phyloP scores from a whole-genome alignment of 2,113 vertebrate genomes.

The Takifugu flavidus region DNA sequence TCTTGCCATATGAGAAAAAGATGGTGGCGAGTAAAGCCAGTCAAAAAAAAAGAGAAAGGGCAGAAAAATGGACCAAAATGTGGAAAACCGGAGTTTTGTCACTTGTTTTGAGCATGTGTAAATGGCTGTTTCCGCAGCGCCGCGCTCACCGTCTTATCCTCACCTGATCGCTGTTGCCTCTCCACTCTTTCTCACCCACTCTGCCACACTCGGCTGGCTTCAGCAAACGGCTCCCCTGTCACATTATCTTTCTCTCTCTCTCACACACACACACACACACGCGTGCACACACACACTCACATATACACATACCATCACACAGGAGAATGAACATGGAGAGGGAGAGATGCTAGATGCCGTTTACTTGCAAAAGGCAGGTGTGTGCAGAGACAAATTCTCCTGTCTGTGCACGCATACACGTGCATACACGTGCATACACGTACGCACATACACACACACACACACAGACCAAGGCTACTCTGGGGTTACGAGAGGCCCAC shows the following conservation, averaged over 20 bases:
- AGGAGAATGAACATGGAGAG: background rate
- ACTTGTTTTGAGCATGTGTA: conserved; percentile 63
- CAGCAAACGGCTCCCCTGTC: conserved; percentile 71
- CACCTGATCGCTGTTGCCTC: conserved; percentile 55
- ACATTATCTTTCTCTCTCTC: conserved; percentile 60
- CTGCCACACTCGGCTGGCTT: conserved; percentile 71
- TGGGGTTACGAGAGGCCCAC: conserved; percentile 24
- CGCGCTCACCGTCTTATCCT: conserved; percentile 50
- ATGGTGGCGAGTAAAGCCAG: background rate
- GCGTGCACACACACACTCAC: conserved; percentile 14
- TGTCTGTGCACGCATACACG: conserved; percentile 1
- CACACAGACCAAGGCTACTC: conserved; percentile 7
- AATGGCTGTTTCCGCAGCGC: conserved; percentile 54
- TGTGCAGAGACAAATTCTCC: conserved; percentile 6
- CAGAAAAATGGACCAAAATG: conserved; percentile 18
- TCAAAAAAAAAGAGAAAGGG: background rate
- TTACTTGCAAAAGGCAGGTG: conserved; percentile 14
- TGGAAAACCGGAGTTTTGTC: conserved; percentile 47
- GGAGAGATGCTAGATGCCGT: conserved; percentile 9
- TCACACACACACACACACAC: conserved; percentile 10
- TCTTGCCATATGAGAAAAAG: background rate
- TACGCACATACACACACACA: background rate
- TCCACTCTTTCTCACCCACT: conserved; percentile 48
- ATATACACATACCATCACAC: background rate
- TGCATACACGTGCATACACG: background rate